Percentiles rank a stretch among this genome's conserved stretches.
These are phyloP conservation scores for Protaetia brevitarsis DNA, from an alignment of 1,140 invertebrate species.

Conservation along the genomic window DNA sequence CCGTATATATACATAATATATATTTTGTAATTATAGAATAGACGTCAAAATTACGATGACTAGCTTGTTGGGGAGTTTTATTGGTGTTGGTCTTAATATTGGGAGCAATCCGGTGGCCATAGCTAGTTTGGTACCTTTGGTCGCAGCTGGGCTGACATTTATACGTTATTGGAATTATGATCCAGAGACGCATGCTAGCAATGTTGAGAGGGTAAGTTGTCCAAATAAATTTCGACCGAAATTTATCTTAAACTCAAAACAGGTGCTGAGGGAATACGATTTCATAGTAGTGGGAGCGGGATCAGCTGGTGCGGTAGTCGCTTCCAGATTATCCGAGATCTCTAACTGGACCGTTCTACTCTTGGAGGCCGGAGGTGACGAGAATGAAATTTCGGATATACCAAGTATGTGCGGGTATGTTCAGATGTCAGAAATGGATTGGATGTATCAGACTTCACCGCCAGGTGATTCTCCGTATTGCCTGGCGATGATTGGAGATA, in stretches of 20 bases:
- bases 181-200: constrained; percentile 73
- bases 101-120: constrained; percentile 56
- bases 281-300: constrained; percentile 87
- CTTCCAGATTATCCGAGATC: constrained; percentile 79
- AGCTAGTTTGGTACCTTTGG: constrained; percentile 71
- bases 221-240: neutral
- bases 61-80: constrained; percentile 31
- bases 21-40: constrained; percentile 18
- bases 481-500: constrained; percentile 76
- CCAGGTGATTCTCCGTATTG: constrained; percentile 72
- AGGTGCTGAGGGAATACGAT: constrained; percentile 63
- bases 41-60: neutral
- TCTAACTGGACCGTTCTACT: constrained; percentile 76
- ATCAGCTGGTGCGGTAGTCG: constrained; percentile 89
- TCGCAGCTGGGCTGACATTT: constrained; percentile 75
- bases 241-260: neutral
- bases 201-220: constrained; percentile 67
- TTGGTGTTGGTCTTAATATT: constrained; percentile 21
- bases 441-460: constrained; percentile 88
- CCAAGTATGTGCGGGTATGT: constrained; percentile 72
- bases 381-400: constrained; percentile 76
- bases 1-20: neutral
- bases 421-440: constrained; percentile 81
- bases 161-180: constrained; percentile 77
- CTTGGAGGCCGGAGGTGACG: constrained; percentile 80